Percentiles rank a stretch among this genome's conserved stretches.
Evolutionary conservation across 1,140 invertebrate species (phyloP).

Genomic region (Hestina assimilis): DNA sequence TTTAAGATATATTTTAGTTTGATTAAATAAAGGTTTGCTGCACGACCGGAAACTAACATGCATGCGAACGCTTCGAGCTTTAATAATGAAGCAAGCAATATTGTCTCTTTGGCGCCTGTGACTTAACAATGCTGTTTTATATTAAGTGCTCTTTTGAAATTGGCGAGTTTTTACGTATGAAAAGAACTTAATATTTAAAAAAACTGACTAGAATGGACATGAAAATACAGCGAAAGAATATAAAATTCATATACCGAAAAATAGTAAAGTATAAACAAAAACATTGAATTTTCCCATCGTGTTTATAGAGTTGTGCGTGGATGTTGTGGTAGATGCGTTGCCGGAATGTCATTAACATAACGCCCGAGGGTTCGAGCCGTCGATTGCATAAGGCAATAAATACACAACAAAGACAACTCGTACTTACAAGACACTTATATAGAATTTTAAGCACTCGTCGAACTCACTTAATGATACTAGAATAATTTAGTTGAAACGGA

Average conservation of each 20-base stretch:
- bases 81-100: conserved; percentile 40
- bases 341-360: conserved; percentile 31
- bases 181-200: no score
- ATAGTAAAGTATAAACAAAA: neutral
- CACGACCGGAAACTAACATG: conserved; percentile 49
- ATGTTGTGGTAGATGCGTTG: conserved; percentile 9
- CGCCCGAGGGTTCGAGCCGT: conserved; percentile 16
- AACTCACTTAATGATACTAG: no score
- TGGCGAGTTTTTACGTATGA: neutral
- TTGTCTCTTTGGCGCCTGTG: conserved; percentile 32
- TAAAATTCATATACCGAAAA: neutral
- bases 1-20: conserved; percentile 30
- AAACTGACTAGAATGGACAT: no score
- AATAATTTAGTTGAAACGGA: no score
- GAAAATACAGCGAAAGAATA: no score
- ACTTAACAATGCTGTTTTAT: conserved; percentile 20
- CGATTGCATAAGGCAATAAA: conserved; percentile 28
- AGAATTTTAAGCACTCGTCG: conserved; percentile 10
- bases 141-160: conserved; percentile 8
- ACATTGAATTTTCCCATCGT: conserved; percentile 1
- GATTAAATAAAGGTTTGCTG: conserved; percentile 26
- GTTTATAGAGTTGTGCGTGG: neutral
- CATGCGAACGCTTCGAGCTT: conserved; percentile 48
- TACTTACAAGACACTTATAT: conserved; percentile 1
- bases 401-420: conserved; percentile 10